phyloP scores from a whole-genome alignment of 1,140 invertebrate genomes.

The Cotesia vestalis region DNA sequence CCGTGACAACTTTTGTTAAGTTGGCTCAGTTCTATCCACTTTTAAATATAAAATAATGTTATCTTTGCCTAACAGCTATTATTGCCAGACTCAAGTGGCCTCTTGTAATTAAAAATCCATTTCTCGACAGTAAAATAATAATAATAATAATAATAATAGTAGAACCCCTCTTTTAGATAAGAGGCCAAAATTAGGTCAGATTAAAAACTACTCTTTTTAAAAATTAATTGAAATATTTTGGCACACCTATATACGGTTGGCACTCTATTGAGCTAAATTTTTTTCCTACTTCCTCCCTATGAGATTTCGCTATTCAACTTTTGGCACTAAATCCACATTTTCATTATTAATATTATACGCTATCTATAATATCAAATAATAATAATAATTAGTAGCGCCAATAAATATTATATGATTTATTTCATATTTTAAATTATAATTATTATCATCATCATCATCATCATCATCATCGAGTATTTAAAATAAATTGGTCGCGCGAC shows the following conservation, averaged over 20 bases:
- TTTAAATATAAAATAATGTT: constrained; percentile 15
- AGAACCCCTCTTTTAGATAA: too few species aligned
- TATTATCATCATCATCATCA: too few species aligned
- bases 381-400: too few species aligned
- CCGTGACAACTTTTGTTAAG: constrained; percentile 8
- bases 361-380: too few species aligned
- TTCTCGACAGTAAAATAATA: background rate
- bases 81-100: constrained; percentile 20
- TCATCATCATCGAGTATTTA: too few species aligned
- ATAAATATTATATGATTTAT: too few species aligned
- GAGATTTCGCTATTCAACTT: constrained; percentile 11
- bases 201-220: too few species aligned
- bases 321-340: constrained; percentile 40
- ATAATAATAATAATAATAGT: background rate
- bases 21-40: background rate
- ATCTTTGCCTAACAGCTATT: constrained; percentile 35
- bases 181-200: too few species aligned
- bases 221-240: too few species aligned
- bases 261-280: background rate
- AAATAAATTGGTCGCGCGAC: constrained; percentile 42
- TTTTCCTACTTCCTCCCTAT: constrained; percentile 22
- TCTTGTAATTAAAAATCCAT: background rate
- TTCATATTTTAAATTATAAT: too few species aligned
- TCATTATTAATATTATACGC: constrained; percentile 29
- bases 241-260: too few species aligned